A percentile compares a stretch with the other conserved stretches of the same genome.
Evolutionary conservation across 2,888 invertebrate species (phyloP).

Genomic region (Eupithecia vulgata): DNA sequence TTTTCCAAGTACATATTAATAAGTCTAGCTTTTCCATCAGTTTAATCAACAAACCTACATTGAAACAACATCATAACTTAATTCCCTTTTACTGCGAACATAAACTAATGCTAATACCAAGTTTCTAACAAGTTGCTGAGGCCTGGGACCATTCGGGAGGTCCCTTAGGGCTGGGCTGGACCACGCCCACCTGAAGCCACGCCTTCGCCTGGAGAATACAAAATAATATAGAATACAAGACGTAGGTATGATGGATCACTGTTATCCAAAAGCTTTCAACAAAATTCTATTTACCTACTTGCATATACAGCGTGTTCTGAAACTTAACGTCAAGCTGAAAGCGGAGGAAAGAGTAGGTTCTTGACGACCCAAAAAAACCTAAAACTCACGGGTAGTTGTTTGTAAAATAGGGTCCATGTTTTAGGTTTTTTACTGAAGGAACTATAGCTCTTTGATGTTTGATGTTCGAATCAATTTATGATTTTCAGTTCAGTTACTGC

Average conservation of each 20-base stretch:
- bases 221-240: conserved; percentile 63
- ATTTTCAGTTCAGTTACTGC: background rate
- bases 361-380: background rate
- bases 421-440: background rate
- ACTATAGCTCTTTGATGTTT: too few relatives aligned
- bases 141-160: conserved; percentile 72
- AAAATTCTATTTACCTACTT: background rate
- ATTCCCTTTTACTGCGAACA: conserved; percentile 40
- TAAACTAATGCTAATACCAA: conserved; percentile 52
- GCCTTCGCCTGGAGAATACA: conserved; percentile 75
- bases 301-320: background rate
- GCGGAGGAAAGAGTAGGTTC: background rate
- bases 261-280: conserved; percentile 27
- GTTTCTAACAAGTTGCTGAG: conserved; percentile 69
- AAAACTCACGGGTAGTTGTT: background rate
- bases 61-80: conserved; percentile 35
- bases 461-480: background rate
- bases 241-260: conserved; percentile 44
- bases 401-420: background rate
- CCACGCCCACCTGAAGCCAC: conserved; percentile 73
- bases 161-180: conserved; percentile 64
- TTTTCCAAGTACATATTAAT: too few relatives aligned
- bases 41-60: background rate
- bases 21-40: background rate
- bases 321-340: background rate